phyloP scores from a whole-genome alignment of 1,140 invertebrate genomes.

The Drosophila sulfurigaster region DNA sequence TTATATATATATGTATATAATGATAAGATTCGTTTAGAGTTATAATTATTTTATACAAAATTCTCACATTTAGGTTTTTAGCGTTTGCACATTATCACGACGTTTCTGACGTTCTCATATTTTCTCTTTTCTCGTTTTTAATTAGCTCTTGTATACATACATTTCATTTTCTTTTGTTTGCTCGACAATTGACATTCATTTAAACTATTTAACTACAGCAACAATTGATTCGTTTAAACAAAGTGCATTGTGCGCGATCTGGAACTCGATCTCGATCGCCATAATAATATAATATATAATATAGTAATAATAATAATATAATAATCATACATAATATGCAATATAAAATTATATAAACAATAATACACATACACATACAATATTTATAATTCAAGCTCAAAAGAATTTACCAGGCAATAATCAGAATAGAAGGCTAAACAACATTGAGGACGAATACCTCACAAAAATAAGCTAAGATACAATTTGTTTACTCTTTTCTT shows the following conservation, averaged over 20 bases:
- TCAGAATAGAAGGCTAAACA: constrained; percentile 9
- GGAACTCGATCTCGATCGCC: constrained; percentile 42
- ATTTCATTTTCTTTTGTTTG: constrained; percentile 15
- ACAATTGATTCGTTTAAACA: constrained; percentile 79
- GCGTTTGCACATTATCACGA: constrained; percentile 73
- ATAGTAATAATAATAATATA: constrained; percentile 72
- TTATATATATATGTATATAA: constrained; percentile 29
- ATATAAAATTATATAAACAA: constrained; percentile 75
- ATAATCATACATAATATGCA: constrained; percentile 81
- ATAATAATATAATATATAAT: constrained; percentile 69
- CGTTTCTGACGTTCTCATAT: constrained; percentile 59
- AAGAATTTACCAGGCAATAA: constrained; percentile 37
- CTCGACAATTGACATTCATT: constrained; percentile 59
- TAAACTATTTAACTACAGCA: constrained; percentile 79
- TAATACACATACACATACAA: constrained; percentile 72
- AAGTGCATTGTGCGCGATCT: constrained; percentile 62
- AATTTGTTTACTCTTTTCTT: constrained; percentile 16
- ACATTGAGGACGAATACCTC: background rate
- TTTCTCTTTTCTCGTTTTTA: constrained; percentile 21
- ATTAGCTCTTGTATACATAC: constrained; percentile 10
- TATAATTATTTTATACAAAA: constrained; percentile 80
- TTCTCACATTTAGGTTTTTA: constrained; percentile 78
- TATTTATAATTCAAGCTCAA: constrained; percentile 50
- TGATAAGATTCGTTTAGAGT: constrained; percentile 60
- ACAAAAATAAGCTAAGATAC: constrained; percentile 27